phyloP scores from a whole-genome alignment of 2,113 vertebrate species.

The Aptenodytes patagonicus region DNA sequence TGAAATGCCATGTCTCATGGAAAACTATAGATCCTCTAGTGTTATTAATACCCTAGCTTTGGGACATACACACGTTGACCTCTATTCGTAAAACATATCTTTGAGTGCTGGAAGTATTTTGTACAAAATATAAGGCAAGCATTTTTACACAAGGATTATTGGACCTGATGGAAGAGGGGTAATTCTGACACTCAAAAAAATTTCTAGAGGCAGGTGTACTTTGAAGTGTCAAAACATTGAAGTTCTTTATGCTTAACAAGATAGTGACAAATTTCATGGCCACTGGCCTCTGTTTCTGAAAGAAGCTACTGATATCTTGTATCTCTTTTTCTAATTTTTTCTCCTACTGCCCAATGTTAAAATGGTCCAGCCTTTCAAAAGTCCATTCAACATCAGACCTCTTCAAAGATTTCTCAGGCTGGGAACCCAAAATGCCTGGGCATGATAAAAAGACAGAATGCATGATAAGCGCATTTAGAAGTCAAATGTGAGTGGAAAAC shows the following conservation, averaged over 20 bases:
- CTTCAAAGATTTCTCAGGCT: not conserved
- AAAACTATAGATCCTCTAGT: constrained; percentile 31
- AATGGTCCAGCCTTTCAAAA: not conserved
- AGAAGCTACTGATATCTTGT: not conserved
- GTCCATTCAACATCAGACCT: not conserved
- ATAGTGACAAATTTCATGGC: not conserved
- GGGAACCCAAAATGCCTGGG: not conserved
- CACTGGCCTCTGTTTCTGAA: not conserved
- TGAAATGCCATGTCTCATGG: constrained; percentile 13
- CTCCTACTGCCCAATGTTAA: not conserved
- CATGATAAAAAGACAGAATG: not conserved
- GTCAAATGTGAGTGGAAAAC: not conserved
- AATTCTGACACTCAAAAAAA: not conserved
- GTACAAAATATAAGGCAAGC: not conserved
- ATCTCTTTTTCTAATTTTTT: not conserved
- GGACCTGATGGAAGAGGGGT: not conserved
- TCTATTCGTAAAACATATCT: constrained; percentile 24
- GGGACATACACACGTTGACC: not conserved
- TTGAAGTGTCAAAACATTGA: not conserved
- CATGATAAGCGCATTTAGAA: not conserved
- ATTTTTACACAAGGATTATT: not conserved
- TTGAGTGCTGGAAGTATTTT: not conserved
- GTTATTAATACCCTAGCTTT: constrained; percentile 56
- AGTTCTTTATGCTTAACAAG: not conserved
- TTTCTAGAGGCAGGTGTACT: constrained; percentile 7